These are phyloP conservation scores for Lethenteron reissneri DNA, from an alignment of 2,113 vertebrate species.

Conservation along the genomic window DNA sequence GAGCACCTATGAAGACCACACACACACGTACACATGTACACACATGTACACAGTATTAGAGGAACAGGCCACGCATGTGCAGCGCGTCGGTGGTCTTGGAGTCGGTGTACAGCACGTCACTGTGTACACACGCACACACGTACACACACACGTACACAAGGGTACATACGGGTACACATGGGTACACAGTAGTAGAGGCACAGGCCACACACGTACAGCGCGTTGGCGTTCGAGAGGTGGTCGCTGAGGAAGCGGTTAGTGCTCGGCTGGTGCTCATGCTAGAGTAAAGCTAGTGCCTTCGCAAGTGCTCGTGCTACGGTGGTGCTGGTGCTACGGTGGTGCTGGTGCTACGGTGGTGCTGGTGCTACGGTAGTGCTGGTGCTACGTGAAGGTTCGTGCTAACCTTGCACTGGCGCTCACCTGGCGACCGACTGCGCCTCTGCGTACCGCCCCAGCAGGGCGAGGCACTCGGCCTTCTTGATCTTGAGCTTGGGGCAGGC, in stretches of 20 bases:
- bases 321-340: too few species aligned
- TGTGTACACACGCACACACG: conserved; percentile 17
- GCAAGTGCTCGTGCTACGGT: too few species aligned
- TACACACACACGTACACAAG: too few species aligned
- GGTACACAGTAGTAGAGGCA: conserved; percentile 52
- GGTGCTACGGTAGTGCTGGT: too few species aligned
- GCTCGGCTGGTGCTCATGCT: too few species aligned
- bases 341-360: too few species aligned
- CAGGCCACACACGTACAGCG: conserved; percentile 79
- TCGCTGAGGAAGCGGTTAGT: too few species aligned
- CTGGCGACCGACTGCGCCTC: conserved; percentile 94
- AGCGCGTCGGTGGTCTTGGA: conserved; percentile 76
- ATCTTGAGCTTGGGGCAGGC: conserved; percentile 92
- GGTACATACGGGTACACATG: too few species aligned
- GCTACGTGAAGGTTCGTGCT: too few species aligned
- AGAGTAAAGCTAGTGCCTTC: too few species aligned
- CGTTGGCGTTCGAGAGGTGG: conserved; percentile 80
- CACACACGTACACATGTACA: too few species aligned
- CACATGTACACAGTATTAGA: conserved; percentile 33
- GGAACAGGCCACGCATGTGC: conserved; percentile 74
- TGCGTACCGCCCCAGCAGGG: conserved; percentile 65
- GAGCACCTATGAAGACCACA: too few species aligned
- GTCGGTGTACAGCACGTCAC: conserved; percentile 83
- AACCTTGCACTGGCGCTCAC: conserved; percentile 20
- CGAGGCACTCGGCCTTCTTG: conserved; percentile 86